Percentiles rank a stretch among this genome's conserved stretches.
Conservation (phyloP, 2,113 vertebrate genomes). For the Hiodon tergisus region DNA sequence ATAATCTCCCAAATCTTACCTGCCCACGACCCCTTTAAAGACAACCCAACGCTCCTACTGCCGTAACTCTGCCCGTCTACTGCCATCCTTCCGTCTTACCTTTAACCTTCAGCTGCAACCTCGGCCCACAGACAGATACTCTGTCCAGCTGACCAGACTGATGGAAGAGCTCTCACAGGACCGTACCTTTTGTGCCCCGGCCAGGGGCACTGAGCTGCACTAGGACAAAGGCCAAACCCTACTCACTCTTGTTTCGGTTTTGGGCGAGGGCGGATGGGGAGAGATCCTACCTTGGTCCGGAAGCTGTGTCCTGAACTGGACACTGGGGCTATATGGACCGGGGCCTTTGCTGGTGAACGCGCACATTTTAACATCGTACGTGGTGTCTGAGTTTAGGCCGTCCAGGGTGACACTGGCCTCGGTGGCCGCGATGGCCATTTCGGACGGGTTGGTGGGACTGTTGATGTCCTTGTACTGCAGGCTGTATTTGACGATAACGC, state of each 20-base stretch:
- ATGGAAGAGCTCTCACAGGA: slow-evolving; percentile 8
- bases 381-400: slow-evolving; percentile 87
- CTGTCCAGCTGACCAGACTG: slow-evolving; percentile 10
- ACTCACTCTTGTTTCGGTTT: slow-evolving; percentile 20
- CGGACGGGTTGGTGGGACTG: slow-evolving; percentile 76
- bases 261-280: slow-evolving; percentile 63
- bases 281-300: slow-evolving; percentile 96
- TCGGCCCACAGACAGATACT: not conserved
- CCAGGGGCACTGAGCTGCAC: slow-evolving; percentile 7
- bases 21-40: slow-evolving; percentile 25
- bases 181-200: slow-evolving; percentile 21
- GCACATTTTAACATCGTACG: slow-evolving; percentile 94
- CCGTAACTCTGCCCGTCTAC: slow-evolving; percentile 5
- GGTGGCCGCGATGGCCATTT: slow-evolving; percentile 72
- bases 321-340: slow-evolving; percentile 89
- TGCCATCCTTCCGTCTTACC: slow-evolving; percentile 16
- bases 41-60: not conserved
- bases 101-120: not conserved
- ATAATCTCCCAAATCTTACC: slow-evolving; percentile 54
- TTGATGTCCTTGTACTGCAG: slow-evolving; percentile 88
- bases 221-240: slow-evolving; percentile 7
- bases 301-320: slow-evolving; percentile 93
- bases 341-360: slow-evolving; percentile 86
- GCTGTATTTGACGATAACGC: slow-evolving; percentile 79
- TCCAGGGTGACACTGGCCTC: slow-evolving; percentile 75